Evolutionary conservation across 2,797 vertebrate genomes (phyloP).

Genomic region (Halcyon chelicuti): DNA sequence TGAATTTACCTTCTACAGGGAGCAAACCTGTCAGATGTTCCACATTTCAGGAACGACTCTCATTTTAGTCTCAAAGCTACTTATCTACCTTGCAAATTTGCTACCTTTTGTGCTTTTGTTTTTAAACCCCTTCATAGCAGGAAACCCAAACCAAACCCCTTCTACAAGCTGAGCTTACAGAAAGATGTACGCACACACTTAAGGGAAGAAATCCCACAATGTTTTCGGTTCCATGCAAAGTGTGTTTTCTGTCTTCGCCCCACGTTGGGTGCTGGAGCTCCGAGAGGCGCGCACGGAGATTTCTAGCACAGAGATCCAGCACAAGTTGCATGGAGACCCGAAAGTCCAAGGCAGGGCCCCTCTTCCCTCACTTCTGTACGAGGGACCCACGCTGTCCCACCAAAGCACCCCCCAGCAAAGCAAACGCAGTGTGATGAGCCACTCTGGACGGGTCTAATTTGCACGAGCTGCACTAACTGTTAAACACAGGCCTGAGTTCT

Average conservation of each 20-base stretch:
- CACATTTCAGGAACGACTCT: slow-evolving; percentile 11
- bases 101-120: background rate
- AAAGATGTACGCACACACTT: background rate
- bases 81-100: background rate
- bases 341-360: background rate
- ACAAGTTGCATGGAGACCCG: background rate
- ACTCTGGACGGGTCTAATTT: background rate
- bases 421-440: background rate
- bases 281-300: background rate
- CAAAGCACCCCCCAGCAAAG: background rate
- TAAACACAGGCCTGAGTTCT: background rate
- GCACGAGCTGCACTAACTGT: background rate
- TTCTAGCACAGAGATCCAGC: background rate
- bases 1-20: background rate
- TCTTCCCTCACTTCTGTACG: background rate
- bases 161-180: background rate
- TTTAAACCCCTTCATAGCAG: background rate
- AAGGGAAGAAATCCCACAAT: background rate
- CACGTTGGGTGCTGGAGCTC: background rate
- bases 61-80: slow-evolving; percentile 34
- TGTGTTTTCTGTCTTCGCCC: background rate
- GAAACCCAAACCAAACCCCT: background rate
- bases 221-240: background rate
- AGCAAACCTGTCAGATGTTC: background rate
- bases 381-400: background rate